Conservation (phyloP, 1,140 invertebrate species). For the Hylaeus volcanicus region DNA sequence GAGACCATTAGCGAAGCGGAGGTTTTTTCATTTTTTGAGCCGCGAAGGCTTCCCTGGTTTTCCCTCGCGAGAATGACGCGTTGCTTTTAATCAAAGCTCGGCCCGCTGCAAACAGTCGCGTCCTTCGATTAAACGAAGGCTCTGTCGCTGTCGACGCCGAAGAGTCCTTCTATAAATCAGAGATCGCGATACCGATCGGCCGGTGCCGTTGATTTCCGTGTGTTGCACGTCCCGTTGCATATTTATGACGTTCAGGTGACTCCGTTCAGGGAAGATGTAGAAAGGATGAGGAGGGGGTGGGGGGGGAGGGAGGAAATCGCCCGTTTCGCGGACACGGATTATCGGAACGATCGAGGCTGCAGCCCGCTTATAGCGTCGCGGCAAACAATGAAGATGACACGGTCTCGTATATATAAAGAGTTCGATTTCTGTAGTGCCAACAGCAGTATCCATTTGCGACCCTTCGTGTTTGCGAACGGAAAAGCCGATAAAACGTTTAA, state of each 20-base stretch:
- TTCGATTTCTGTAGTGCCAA: constrained; percentile 48
- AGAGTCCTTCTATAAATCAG: constrained; percentile 63
- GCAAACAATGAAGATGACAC: constrained; percentile 50
- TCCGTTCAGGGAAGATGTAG: neutral
- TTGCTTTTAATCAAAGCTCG: constrained; percentile 18
- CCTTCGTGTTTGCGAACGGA: constrained; percentile 55
- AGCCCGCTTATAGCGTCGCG: constrained; percentile 8
- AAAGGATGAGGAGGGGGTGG: neutral
- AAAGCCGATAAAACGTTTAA: constrained; percentile 68
- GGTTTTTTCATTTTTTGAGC: neutral
- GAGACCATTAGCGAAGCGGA: constrained; percentile 19
- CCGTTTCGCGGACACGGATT: constrained; percentile 42
- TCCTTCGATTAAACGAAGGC: constrained; percentile 52
- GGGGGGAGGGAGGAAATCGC: constrained; percentile 26
- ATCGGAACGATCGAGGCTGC: constrained; percentile 12
- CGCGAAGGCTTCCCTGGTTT: neutral
- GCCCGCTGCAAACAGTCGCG: neutral
- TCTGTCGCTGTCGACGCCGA: constrained; percentile 19
- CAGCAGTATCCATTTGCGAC: constrained; percentile 46
- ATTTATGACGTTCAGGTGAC: neutral
- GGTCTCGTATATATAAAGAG: constrained; percentile 56
- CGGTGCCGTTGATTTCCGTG: constrained; percentile 44
- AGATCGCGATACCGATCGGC: constrained; percentile 54
- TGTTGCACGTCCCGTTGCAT: neutral
- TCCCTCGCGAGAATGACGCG: neutral